Evolutionary conservation across 2,888 invertebrate genomes (phyloP), one percentile per base, ranked within the genome.

Genomic region (Drosophila trichaetosa): DNA sequence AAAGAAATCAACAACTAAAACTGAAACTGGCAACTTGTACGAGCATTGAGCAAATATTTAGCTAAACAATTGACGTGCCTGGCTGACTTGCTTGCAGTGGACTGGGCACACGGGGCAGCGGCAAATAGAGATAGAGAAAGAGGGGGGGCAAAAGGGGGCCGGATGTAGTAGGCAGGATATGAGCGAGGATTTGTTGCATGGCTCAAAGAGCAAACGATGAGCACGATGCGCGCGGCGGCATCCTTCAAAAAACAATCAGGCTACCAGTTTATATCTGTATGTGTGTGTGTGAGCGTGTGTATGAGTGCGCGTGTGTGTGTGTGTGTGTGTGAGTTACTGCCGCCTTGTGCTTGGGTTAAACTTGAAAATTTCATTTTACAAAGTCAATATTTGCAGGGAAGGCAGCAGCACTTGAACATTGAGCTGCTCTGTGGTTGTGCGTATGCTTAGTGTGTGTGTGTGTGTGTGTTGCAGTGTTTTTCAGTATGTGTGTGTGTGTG

Each of bases 341-440:
- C 66, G 81, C 73, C 76, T 79, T 76, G 62, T 83, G 80, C 83
- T 85, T 85, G 88, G 86, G 85, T 86, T 85, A 89, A 89, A 87
- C 87, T 87, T 87, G 87, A 90, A 90, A 90, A 89, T 90, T 90
- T 90, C 90, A 90, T 90, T 90, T 90, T 82, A 86, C 89, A 90
- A 87, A 90, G 90, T 90, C 86, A 90, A 90, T 90, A 90, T 90
- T 90, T 90, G 84, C 78, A 24, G 56, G 74, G 64, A 68, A 42
- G 54, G 54, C 34, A 52, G 61, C 52, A 63, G 56, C 71, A 82
- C 82, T 82, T 61, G 73, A 78, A 78, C 70, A 82, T 70, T 80
- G 77, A 82, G 80, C 73, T 70, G 69, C 76, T 64, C 67, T 74
- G 54, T 73, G 67, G 66, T 56, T 67, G 69, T 76, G 67, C 49